phyloP scores from a whole-genome alignment of 2,888 invertebrate genomes.

The Druceiella hillmani region DNA sequence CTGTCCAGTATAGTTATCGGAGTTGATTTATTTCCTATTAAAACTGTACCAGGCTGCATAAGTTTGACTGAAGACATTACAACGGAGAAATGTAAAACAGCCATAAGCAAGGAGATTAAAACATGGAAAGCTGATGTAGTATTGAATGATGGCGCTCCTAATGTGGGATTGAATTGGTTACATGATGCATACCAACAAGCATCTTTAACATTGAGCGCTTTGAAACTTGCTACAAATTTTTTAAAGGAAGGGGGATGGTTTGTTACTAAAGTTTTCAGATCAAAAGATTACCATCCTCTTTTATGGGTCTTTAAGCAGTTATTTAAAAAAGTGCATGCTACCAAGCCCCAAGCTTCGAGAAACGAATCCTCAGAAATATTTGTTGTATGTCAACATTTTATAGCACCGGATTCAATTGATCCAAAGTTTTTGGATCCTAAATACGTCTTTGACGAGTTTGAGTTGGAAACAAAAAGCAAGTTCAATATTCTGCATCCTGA shows the following conservation, averaged over 20 bases:
- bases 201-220: constrained; percentile 83
- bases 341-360: constrained; percentile 97
- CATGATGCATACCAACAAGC: constrained; percentile 96
- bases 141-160: constrained; percentile 97
- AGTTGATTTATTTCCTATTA: constrained; percentile 93
- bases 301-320: constrained; percentile 95
- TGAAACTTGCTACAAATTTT: constrained; percentile 88
- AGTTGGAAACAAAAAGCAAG: constrained; percentile 65
- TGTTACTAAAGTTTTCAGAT: constrained; percentile 96
- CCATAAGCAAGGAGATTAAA: constrained; percentile 79
- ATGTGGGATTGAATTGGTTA: constrained; percentile 94
- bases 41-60: constrained; percentile 82
- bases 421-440: constrained; percentile 88
- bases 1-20: constrained; percentile 92
- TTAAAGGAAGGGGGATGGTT: constrained; percentile 92
- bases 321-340: constrained; percentile 95
- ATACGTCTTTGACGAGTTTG: constrained; percentile 92
- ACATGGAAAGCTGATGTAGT: constrained; percentile 97
- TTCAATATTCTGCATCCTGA: constrained; percentile 70
- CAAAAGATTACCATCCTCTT: constrained; percentile 94
- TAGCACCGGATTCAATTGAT: constrained; percentile 91
- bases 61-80: constrained; percentile 93
- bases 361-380: constrained; percentile 99
- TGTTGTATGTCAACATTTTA: constrained; percentile 91
- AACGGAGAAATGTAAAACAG: constrained; percentile 83